Conservation (phyloP, 1,140 invertebrate genomes). For the Diuraphis noxia region DNA sequence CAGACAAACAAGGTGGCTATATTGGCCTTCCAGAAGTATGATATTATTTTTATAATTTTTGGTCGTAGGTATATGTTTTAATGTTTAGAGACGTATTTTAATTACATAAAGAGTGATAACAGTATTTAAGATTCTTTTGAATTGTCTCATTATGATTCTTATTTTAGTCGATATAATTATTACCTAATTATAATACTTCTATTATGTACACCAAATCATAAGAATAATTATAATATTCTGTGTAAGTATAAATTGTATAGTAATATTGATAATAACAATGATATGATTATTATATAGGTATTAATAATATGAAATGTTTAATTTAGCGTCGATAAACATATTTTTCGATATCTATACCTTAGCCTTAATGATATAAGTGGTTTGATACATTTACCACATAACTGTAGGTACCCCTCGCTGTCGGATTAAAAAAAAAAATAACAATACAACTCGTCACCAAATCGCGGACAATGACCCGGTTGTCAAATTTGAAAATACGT, state of each 20-base stretch:
- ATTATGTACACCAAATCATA: background rate
- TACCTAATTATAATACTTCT: background rate
- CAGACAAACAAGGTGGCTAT: slow-evolving; percentile 12
- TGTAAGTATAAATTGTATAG: no score
- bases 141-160: background rate
- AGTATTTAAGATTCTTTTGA: background rate
- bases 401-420: background rate
- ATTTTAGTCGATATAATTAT: background rate
- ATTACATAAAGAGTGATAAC: background rate
- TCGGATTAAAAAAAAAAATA: background rate
- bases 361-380: background rate
- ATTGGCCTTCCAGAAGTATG: background rate
- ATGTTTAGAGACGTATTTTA: background rate
- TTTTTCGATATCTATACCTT: background rate
- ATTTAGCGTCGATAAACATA: background rate
- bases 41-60: slow-evolving; percentile 13
- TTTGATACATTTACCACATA: background rate
- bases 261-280: no score
- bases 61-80: background rate
- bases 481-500: background rate
- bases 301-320: background rate
- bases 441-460: background rate
- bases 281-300: no score
- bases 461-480: background rate
- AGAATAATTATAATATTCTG: background rate